Evolutionary conservation across 1,140 invertebrate species (phyloP).

Genomic region (Achatina immaculata): DNA sequence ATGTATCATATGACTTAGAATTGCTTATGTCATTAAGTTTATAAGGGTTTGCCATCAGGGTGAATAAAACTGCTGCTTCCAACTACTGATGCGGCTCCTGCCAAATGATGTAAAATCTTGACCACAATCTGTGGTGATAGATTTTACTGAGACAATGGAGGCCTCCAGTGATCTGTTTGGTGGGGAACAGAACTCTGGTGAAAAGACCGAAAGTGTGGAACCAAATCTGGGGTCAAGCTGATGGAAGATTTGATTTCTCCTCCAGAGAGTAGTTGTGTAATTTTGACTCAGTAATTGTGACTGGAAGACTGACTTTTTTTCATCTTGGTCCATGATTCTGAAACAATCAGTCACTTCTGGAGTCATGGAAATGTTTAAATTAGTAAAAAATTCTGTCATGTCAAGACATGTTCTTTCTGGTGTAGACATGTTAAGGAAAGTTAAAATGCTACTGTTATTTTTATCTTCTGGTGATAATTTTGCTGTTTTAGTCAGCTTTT

Average conservation of each 20-base stretch:
- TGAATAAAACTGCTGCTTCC: slow-evolving; percentile 41
- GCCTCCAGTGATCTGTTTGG: background rate
- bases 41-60: slow-evolving; percentile 36
- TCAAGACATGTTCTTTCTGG: background rate
- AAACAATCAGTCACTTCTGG: slow-evolving; percentile 70
- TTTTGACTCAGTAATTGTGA: background rate
- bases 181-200: background rate
- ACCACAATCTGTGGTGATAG: background rate
- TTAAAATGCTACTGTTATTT: slow-evolving; percentile 40
- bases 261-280: background rate
- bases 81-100: slow-evolving; percentile 4
- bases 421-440: slow-evolving; percentile 31
- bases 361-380: slow-evolving; percentile 63
- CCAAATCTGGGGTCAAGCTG: background rate
- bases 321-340: slow-evolving; percentile 65
- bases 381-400: slow-evolving; percentile 33
- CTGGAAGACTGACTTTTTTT: slow-evolving; percentile 62
- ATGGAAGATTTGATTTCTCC: background rate
- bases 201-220: background rate
- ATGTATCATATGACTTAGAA: background rate
- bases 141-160: background rate
- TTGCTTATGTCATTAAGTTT: background rate
- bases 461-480: background rate
- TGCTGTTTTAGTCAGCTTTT: background rate
- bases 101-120: background rate